phyloP scores from a whole-genome alignment of 2,888 invertebrate genomes.

The Apodemia mormo region DNA sequence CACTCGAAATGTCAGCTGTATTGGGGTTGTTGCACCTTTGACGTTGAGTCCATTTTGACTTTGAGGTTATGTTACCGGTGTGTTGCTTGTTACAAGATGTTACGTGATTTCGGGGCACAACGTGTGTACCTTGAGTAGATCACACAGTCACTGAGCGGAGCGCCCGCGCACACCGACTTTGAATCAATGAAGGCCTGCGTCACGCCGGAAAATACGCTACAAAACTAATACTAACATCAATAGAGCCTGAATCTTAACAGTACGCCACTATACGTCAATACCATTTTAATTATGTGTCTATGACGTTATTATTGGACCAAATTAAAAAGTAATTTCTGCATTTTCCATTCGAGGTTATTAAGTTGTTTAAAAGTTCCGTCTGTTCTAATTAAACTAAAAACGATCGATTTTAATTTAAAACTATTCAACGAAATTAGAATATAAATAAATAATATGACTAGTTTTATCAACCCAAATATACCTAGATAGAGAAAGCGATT shows the following conservation, averaged over 20 bases:
- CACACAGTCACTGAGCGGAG: conserved; percentile 73
- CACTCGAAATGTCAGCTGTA: conserved; percentile 59
- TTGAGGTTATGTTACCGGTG: conserved; percentile 58
- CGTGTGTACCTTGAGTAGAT: conserved; percentile 77
- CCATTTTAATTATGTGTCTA: conserved; percentile 51
- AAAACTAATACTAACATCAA: conserved; percentile 62
- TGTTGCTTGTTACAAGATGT: conserved; percentile 36
- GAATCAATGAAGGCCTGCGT: conserved; percentile 73
- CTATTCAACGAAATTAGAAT: no score
- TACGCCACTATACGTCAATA: conserved; percentile 56
- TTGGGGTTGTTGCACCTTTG: conserved; percentile 54
- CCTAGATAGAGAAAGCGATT: no score
- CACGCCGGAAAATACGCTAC: conserved; percentile 76
- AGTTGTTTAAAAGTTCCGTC: not conserved
- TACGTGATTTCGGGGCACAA: conserved; percentile 50
- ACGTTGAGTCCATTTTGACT: conserved; percentile 55
- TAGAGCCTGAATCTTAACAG: conserved; percentile 59
- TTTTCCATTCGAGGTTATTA: conserved; percentile 9
- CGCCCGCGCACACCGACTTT: conserved; percentile 62
- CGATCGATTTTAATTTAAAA: no score
- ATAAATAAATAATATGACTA: no score
- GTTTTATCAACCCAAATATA: no score
- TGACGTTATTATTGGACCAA: conserved; percentile 49
- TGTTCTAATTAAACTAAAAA: not conserved
- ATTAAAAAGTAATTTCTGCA: conserved; percentile 27